Conservation (phyloP, 2,113 vertebrate genomes). For the Hydropotes inermis region DNA sequence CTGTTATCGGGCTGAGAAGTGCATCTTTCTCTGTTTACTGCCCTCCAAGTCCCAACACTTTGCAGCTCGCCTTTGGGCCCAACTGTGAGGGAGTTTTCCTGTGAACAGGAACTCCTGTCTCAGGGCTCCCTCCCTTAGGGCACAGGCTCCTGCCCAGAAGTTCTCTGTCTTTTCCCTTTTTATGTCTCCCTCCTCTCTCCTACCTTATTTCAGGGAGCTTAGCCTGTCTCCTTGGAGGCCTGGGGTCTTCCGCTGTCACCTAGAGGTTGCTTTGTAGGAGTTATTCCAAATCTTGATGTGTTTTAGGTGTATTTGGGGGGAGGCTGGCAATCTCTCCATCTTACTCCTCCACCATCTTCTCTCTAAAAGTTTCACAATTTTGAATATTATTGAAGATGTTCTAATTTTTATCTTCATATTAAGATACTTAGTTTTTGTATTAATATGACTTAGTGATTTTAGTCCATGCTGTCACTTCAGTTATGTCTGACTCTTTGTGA, state of each 20-base stretch:
- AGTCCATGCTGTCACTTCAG: neutral
- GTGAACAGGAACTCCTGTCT: neutral
- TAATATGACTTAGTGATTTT: neutral
- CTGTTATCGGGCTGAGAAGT: neutral
- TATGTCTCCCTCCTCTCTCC: neutral
- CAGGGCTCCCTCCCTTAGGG: neutral
- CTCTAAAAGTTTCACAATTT: neutral
- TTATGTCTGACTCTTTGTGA: neutral
- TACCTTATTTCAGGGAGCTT: neutral
- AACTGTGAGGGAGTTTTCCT: neutral
- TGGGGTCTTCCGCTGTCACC: neutral
- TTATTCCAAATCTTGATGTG: neutral
- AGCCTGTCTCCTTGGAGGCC: neutral
- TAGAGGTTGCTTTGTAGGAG: neutral
- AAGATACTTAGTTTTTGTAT: neutral
- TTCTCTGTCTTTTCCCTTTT: neutral
- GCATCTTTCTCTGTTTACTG: neutral
- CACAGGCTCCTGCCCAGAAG: neutral
- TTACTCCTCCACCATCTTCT: neutral
- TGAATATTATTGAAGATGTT: neutral
- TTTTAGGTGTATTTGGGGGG: neutral
- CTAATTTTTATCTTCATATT: neutral
- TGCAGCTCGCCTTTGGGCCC: neutral
- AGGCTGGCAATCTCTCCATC: accelerated
- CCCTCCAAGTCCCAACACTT: neutral